Conservation (phyloP, 2,888 invertebrate genomes). For the Gnatocerus cornutus region DNA sequence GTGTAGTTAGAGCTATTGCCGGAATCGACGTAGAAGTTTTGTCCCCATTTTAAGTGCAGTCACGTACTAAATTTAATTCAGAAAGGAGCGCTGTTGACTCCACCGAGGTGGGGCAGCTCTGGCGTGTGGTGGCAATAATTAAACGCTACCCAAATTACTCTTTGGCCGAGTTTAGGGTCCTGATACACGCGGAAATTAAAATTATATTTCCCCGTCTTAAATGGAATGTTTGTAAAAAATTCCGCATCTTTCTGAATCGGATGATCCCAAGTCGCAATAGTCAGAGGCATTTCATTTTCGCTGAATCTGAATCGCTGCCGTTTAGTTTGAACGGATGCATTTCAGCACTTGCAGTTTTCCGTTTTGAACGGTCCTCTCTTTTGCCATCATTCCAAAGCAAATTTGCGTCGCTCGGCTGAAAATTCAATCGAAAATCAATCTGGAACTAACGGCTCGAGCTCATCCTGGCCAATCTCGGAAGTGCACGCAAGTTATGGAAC, state of each 20-base stretch:
- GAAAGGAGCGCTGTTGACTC: slow-evolving; percentile 54
- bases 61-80: slow-evolving; percentile 68
- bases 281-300: slow-evolving; percentile 41
- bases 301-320: slow-evolving; percentile 40
- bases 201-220: slow-evolving; percentile 26
- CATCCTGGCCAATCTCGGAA: slow-evolving; percentile 60
- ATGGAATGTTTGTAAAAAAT: too few species aligned
- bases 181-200: slow-evolving; percentile 52
- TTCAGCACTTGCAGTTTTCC: slow-evolving; percentile 51
- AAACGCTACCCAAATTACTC: slow-evolving; percentile 52
- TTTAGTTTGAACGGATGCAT: slow-evolving; percentile 49
- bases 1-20: slow-evolving; percentile 1
- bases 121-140: slow-evolving; percentile 48
- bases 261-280: too few species aligned
- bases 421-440: slow-evolving; percentile 68
- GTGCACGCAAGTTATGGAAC: slow-evolving; percentile 65
- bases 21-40: slow-evolving; percentile 42
- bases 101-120: slow-evolving; percentile 29
- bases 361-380: slow-evolving; percentile 42
- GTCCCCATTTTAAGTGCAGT: slow-evolving; percentile 64
- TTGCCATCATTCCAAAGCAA: slow-evolving; percentile 47
- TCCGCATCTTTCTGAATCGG: too few species aligned
- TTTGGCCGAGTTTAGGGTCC: slow-evolving; percentile 45
- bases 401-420: slow-evolving; percentile 59
- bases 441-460: slow-evolving; percentile 57